Conservation (phyloP, 2,888 invertebrate genomes). For the Diabrotica balteata region DNA sequence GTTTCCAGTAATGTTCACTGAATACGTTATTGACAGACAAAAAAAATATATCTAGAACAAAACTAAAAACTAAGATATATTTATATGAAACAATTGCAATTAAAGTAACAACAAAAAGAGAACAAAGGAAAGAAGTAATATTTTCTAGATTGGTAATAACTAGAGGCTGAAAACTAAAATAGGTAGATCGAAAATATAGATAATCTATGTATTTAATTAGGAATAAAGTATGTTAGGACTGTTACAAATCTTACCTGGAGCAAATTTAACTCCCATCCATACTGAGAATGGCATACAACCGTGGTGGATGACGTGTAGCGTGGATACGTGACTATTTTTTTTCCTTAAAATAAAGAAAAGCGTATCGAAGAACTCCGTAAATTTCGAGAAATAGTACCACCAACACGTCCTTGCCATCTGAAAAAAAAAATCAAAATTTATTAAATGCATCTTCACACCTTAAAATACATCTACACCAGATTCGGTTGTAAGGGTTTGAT, state of each 20-base stretch:
- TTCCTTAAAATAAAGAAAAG: conserved; percentile 94
- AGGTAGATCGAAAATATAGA: neutral
- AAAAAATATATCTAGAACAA: too few relatives aligned
- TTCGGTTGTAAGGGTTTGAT: too few relatives aligned
- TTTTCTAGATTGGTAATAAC: neutral
- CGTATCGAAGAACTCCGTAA: conserved; percentile 92
- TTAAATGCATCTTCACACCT: conserved; percentile 8
- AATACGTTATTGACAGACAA: too few relatives aligned
- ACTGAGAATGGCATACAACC: conserved; percentile 94
- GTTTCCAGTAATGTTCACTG: too few relatives aligned
- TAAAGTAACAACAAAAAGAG: too few relatives aligned
- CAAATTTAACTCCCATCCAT: conserved; percentile 95
- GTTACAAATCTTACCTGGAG: conserved; percentile 73
- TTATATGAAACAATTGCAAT: too few relatives aligned
- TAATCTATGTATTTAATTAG: too few relatives aligned
- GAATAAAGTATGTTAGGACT: too few relatives aligned
- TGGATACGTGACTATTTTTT: conserved; percentile 89
- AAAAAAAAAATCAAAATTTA: conserved; percentile 34
- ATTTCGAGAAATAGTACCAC: conserved; percentile 96
- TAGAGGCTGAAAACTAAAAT: neutral
- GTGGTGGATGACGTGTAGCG: conserved; percentile 93
- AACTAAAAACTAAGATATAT: too few relatives aligned
- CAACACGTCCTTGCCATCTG: conserved; percentile 87
- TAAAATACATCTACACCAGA: too few relatives aligned
- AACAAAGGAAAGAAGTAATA: too few relatives aligned